Evolutionary conservation across 2,888 invertebrate genomes (phyloP).

Genomic region (Latheticus oryzae): DNA sequence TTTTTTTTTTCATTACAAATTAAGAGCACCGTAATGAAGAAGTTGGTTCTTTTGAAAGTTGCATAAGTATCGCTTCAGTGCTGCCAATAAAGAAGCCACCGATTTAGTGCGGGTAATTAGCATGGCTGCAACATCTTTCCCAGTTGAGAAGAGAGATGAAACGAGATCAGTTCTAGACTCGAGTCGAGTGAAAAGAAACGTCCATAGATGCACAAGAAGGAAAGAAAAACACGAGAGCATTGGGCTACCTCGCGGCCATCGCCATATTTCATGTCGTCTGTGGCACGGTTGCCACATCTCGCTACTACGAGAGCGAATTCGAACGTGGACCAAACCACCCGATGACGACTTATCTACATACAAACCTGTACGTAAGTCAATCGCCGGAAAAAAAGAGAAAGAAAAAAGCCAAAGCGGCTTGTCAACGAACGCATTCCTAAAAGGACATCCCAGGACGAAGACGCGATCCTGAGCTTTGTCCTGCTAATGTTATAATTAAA

Average conservation of each 20-base stretch:
- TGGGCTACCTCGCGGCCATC: slow-evolving; percentile 63
- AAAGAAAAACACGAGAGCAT: slow-evolving; percentile 56
- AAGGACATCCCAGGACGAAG: slow-evolving; percentile 50
- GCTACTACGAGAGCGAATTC: slow-evolving; percentile 49
- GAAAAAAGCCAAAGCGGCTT: slow-evolving; percentile 56
- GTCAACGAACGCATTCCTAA: slow-evolving; percentile 53
- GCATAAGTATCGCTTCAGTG: too few relatives aligned
- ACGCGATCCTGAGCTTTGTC: slow-evolving; percentile 54
- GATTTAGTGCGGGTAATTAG: neutral
- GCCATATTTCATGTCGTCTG: slow-evolving; percentile 63
- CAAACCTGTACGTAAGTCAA: slow-evolving; percentile 57
- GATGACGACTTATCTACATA: slow-evolving; percentile 50
- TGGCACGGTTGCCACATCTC: slow-evolving; percentile 59
- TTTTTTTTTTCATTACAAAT: too few relatives aligned
- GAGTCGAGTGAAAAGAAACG: slow-evolving; percentile 42
- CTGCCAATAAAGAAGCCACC: neutral
- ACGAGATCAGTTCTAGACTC: too few relatives aligned
- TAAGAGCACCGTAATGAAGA: too few relatives aligned
- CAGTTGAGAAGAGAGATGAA: too few relatives aligned
- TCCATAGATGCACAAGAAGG: slow-evolving; percentile 49
- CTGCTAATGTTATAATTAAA: slow-evolving; percentile 62
- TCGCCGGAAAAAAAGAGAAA: slow-evolving; percentile 46
- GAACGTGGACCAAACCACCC: slow-evolving; percentile 26
- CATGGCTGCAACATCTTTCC: too few relatives aligned
- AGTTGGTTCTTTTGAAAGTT: too few relatives aligned